Evolutionary conservation across 2,113 vertebrate genomes (phyloP), one percentile per base, ranked within the genome.

Genomic region (Halichoerus grypus): DNA sequence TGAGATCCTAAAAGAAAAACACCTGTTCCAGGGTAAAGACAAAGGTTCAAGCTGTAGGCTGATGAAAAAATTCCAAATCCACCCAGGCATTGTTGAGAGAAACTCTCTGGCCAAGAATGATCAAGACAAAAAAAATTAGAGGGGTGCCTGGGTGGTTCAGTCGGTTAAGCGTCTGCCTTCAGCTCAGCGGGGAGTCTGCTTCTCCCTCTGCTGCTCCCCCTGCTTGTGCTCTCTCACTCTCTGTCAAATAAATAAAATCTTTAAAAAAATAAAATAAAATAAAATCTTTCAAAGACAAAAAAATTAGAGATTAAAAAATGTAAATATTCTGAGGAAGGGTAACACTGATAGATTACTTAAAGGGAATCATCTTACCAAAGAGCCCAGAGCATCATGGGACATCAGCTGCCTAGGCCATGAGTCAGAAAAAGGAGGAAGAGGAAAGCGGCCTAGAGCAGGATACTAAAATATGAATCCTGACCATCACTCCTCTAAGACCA

Each of bases 41-140:
- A 95, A 67, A 61, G 33, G 36, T 61, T 97, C 61, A 61, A 33
- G 71, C 16, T 84, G 14, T 13, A 80, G 61, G 61, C 51, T 86
- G 91, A 94, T 31, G 33, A 46, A 82, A 95, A 79, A 63, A 88
- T 46, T 91, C 36, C 71, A 91, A 72, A 89, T 82, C 26, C 6
- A 67, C 39, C 18, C 49, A 49, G 67, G 39, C 14, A 5, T 65
- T 19, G 14, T 26, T n/a, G 11, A 79, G 15, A 83, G 31, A 94
- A 89, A 7, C 42, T 57, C 76, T 93, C 53, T 88, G 36, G 21
- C 22, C 83, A 96, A 94, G n/a, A 69, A 3, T 74, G 67, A 83
- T 31, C 16, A 12, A 42, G 39, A 85, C 49, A n/a, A 85, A 42
- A 33, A 59, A 65, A 65, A 0, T 3, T 26, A 88, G 46, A 81